Evolutionary conservation across 2,113 vertebrate species (phyloP).

Genomic region (Salvelinus alpinus): DNA sequence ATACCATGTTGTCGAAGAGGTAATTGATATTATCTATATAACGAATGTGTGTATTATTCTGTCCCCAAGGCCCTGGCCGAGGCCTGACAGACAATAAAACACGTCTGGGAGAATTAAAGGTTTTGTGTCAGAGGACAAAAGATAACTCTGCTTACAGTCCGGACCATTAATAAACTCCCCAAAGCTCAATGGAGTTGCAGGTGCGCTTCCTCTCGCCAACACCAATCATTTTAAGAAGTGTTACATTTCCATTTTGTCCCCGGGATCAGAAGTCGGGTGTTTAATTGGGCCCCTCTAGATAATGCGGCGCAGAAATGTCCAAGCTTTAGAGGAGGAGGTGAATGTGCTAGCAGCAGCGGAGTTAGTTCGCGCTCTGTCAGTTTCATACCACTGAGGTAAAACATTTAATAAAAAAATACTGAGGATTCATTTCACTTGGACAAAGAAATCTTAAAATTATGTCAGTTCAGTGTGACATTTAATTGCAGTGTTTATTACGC

Average conservation of each 20-base stretch:
- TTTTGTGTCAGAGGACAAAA: slow-evolving; percentile 25
- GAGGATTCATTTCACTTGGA: slow-evolving; percentile 41
- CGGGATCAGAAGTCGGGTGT: slow-evolving; percentile 51
- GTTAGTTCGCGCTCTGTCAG: slow-evolving; percentile 66
- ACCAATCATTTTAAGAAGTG: slow-evolving; percentile 53
- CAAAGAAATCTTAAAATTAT: slow-evolving; percentile 29
- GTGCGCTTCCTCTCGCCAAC: slow-evolving; percentile 58
- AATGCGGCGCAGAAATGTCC: slow-evolving; percentile 57
- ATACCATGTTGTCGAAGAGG: neutral
- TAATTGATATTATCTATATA: neutral
- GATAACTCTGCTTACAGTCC: neutral
- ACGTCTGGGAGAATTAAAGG: slow-evolving; percentile 6
- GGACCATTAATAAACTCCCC: slow-evolving; percentile 13
- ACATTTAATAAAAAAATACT: slow-evolving; percentile 32
- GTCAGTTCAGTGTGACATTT: slow-evolving; percentile 21
- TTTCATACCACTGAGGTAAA: slow-evolving; percentile 44
- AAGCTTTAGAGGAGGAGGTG: slow-evolving; percentile 44
- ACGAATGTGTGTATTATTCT: neutral
- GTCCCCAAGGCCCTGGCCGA: neutral
- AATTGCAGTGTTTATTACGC: neutral
- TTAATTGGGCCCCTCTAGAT: slow-evolving; percentile 64
- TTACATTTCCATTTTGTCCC: slow-evolving; percentile 57
- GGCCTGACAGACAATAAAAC: slow-evolving; percentile 7
- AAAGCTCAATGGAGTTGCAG: slow-evolving; percentile 56
- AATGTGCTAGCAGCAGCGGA: slow-evolving; percentile 57